Evolutionary conservation across 2,113 vertebrate species (phyloP).

Genomic region (Aplodontia rufa): DNA sequence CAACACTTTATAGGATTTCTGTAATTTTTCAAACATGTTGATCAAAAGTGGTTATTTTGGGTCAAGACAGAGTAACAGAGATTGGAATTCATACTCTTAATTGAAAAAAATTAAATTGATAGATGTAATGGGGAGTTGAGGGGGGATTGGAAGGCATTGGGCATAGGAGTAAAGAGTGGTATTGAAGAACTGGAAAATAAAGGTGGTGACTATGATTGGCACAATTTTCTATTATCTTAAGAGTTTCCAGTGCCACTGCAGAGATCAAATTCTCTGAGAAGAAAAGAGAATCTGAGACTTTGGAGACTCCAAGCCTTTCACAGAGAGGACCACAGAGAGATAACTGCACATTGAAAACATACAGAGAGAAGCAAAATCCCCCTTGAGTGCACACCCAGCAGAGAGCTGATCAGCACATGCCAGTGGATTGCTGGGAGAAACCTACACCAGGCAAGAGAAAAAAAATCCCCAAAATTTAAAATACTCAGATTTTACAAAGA

Average conservation of each 20-base stretch:
- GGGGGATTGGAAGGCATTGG: not conserved
- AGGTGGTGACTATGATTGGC: not conserved
- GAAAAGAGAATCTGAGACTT: not conserved
- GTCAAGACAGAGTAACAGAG: not conserved
- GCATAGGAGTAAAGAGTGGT: not conserved
- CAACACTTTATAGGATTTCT: not conserved
- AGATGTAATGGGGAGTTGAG: too few species aligned
- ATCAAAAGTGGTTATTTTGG: not conserved
- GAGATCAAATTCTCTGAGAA: not conserved
- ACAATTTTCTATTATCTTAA: not conserved
- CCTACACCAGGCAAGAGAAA: not conserved
- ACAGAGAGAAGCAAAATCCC: not conserved
- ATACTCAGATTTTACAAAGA: not conserved
- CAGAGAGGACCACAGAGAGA: not conserved
- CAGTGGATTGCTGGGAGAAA: rapidly evolving
- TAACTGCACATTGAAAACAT: not conserved
- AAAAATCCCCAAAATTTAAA: not conserved
- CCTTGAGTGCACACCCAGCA: not conserved
- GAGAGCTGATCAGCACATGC: not conserved
- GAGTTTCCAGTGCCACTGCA: not conserved
- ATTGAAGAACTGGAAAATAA: not conserved
- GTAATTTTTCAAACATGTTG: not conserved
- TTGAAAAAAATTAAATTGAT: not conserved
- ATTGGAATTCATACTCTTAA: not conserved
- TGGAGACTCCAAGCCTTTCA: not conserved